Evolutionary conservation across 1,140 invertebrate species (phyloP).

Genomic region (Helicoverpa zea): DNA sequence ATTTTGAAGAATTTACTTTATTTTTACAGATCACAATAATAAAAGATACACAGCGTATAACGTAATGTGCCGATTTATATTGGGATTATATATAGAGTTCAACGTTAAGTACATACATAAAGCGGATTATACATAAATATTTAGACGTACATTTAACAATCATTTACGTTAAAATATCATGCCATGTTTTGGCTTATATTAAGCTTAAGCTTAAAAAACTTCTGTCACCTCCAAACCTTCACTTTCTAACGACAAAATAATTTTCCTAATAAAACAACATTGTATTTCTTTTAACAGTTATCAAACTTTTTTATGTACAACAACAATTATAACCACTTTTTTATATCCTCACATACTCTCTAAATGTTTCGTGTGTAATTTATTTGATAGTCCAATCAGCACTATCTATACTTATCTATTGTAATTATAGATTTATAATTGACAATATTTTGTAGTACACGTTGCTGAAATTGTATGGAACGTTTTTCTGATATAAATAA

Average conservation of each 20-base stretch:
- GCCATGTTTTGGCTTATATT: background rate
- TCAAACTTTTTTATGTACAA: conserved; percentile 16
- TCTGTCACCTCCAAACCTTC: background rate
- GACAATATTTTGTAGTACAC: conserved; percentile 3
- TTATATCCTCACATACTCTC: background rate
- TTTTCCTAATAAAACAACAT: background rate
- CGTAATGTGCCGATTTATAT: too few relatives aligned
- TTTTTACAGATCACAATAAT: too few relatives aligned
- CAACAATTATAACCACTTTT: background rate
- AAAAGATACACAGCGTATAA: too few relatives aligned
- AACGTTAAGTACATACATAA: too few relatives aligned
- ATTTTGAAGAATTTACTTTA: too few relatives aligned
- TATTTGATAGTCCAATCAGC: background rate
- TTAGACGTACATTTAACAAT: background rate
- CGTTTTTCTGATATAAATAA: background rate
- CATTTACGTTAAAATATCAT: background rate
- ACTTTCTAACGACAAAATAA: background rate
- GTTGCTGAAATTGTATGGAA: background rate
- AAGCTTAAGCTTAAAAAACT: background rate
- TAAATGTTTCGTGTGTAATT: background rate
- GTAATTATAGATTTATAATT: conserved; percentile 33
- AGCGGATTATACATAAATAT: background rate
- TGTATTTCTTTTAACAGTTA: background rate
- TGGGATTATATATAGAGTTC: too few relatives aligned
- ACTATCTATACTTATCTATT: conserved; percentile 21